phyloP scores from a whole-genome alignment of 2,113 vertebrate species.

The Gambusia affinis region DNA sequence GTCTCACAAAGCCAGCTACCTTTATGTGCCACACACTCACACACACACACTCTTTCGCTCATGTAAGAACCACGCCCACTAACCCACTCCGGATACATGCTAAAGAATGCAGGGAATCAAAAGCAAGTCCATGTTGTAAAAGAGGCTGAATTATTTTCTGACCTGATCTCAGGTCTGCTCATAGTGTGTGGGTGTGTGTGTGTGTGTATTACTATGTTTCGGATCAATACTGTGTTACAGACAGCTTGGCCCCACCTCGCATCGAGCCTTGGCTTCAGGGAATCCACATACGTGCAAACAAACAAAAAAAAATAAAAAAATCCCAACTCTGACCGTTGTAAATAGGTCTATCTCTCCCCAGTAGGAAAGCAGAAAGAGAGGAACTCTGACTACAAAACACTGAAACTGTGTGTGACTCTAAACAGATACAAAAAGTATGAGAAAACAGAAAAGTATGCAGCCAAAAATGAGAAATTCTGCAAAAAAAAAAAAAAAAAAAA shows the following conservation, averaged over 20 bases:
- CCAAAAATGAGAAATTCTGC: not conserved
- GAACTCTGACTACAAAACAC: not conserved
- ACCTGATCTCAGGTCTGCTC: slow-evolving; percentile 53
- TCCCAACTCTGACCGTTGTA: slow-evolving; percentile 10
- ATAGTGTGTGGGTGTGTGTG: slow-evolving; percentile 12
- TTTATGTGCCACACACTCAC: slow-evolving; percentile 1
- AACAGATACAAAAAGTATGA: not conserved
- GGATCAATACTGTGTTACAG: slow-evolving; percentile 67
- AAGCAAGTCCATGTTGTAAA: slow-evolving; percentile 33
- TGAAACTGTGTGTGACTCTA: not conserved
- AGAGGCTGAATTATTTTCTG: slow-evolving; percentile 42
- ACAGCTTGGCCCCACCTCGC: slow-evolving; percentile 36
- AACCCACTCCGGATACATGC: slow-evolving; percentile 5
- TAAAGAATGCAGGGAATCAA: slow-evolving; percentile 37
- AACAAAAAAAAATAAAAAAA: not conserved
- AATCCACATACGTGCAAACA: slow-evolving; percentile 10
- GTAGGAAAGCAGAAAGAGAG: not conserved
- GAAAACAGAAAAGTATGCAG: not conserved
- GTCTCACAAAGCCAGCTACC: slow-evolving; percentile 27
- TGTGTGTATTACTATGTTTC: slow-evolving; percentile 19
- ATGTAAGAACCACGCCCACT: not conserved
- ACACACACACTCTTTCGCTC: slow-evolving; percentile 10
- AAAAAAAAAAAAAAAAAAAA: not conserved
- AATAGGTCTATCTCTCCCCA: slow-evolving; percentile 12
- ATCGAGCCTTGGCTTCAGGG: slow-evolving; percentile 14